Percentiles rank a stretch among this genome's conserved stretches.
Conservation (phyloP, 2,113 vertebrate species). For the Mola mola region DNA sequence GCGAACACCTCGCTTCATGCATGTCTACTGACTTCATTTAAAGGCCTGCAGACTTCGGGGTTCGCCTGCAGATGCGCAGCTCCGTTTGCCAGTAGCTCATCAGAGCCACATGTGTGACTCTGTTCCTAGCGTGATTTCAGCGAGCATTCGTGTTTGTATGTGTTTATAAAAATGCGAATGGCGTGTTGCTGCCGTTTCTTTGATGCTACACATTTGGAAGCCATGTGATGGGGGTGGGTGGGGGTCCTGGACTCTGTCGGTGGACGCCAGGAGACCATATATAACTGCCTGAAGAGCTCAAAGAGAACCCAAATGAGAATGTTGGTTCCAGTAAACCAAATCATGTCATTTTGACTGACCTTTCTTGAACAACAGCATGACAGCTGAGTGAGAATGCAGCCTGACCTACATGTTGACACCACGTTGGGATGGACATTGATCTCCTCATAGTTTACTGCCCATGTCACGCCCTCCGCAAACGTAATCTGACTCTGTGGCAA, state of each 20-base stretch:
- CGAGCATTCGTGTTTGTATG: neutral
- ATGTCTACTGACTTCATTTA: no score
- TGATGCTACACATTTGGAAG: constrained; percentile 34
- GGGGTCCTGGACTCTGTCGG: no score
- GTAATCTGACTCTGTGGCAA: constrained; percentile 10
- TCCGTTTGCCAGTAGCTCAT: constrained; percentile 45
- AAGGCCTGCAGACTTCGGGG: no score
- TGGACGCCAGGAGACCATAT: no score
- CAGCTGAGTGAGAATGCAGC: no score
- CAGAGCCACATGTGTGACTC: constrained; percentile 43
- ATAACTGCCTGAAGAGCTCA: constrained; percentile 10
- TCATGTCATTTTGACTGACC: no score
- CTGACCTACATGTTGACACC: no score
- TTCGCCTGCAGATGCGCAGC: no score
- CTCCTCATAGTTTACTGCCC: constrained; percentile 35
- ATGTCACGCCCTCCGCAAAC: constrained; percentile 27
- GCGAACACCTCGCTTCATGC: no score
- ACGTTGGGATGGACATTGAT: constrained; percentile 38
- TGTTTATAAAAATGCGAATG: constrained; percentile 40
- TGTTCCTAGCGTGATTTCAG: no score
- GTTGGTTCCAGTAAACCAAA: constrained; percentile 19
- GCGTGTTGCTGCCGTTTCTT: constrained; percentile 26
- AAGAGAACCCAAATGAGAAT: constrained; percentile 38
- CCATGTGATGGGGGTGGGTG: no score
- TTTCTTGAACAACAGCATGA: no score